A percentile compares a stretch with the other conserved stretches of the same genome.
These are phyloP conservation scores for Ramphastos sulfuratus DNA, from an alignment of 2,113 vertebrate species.

Conservation along the genomic window DNA sequence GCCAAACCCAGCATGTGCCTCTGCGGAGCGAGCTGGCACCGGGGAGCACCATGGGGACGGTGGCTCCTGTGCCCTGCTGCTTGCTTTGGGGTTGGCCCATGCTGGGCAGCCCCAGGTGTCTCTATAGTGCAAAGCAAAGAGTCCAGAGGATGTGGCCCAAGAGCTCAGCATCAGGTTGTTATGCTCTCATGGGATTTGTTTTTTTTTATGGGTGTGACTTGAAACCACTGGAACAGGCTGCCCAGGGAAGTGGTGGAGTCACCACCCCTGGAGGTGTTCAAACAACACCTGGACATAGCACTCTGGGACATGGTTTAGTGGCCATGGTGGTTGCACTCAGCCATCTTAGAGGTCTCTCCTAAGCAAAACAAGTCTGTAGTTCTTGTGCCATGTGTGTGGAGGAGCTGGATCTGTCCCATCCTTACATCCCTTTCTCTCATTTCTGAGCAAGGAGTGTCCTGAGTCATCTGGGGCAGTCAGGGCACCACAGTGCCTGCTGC, in stretches of 20 bases:
- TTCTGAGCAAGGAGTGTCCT: neutral
- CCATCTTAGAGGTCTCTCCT: too few relatives aligned
- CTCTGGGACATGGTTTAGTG: too few relatives aligned
- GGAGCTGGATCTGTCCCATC: neutral
- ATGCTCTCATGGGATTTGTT: fast-evolving
- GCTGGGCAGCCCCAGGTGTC: neutral
- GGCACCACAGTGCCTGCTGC: fast-evolving
- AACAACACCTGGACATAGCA: too few relatives aligned
- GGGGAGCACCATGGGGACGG: fast-evolving
- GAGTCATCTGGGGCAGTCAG: neutral
- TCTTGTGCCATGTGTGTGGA: fast-evolving
- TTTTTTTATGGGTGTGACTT: neutral
- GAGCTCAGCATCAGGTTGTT: neutral
- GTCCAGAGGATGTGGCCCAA: fast-evolving
- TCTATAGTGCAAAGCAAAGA: neutral
- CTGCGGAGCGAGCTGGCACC: fast-evolving
- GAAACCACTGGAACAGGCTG: neutral
- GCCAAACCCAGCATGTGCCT: fast-evolving
- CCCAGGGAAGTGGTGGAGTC: too few relatives aligned
- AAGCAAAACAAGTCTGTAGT: too few relatives aligned
- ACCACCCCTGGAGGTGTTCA: too few relatives aligned
- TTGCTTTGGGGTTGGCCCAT: neutral
- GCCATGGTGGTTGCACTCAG: too few relatives aligned
- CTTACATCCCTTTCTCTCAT: fast-evolving
- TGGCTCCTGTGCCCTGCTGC: neutral